A percentile compares a stretch with the other conserved stretches of the same genome.
Evolutionary conservation across 2,113 vertebrate species (phyloP).

Genomic region (Microcebus murinus): DNA sequence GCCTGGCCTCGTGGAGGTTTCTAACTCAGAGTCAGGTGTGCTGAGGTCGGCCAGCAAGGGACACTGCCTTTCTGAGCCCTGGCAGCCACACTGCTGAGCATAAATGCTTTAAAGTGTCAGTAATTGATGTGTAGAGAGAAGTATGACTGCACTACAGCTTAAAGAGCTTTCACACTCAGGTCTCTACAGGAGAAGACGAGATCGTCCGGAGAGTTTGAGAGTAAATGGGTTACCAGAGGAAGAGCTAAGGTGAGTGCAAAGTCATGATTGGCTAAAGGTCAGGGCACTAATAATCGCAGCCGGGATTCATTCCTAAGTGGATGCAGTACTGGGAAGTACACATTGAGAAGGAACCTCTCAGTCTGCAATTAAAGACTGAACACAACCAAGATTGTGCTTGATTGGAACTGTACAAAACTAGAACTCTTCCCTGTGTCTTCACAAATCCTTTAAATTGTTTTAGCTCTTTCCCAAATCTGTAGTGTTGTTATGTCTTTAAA

Average conservation of each 20-base stretch:
- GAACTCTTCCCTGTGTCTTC: neutral
- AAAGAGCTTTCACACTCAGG: constrained; percentile 95
- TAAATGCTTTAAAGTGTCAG: neutral
- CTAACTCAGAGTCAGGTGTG: constrained; percentile 84
- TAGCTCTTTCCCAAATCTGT: neutral
- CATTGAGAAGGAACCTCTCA: neutral
- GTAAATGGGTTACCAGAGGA: constrained; percentile 82
- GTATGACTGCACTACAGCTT: constrained; percentile 93
- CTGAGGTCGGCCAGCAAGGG: constrained; percentile 49
- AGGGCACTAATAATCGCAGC: neutral
- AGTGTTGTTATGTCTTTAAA: neutral
- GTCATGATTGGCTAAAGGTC: constrained; percentile 10
- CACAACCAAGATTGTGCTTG: neutral
- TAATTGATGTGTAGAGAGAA: constrained; percentile 71
- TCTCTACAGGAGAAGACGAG: constrained; percentile 94
- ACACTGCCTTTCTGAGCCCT: constrained; percentile 69
- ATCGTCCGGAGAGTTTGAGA: constrained; percentile 92
- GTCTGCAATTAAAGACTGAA: neutral
- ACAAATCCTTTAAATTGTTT: neutral
- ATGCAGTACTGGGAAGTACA: neutral
- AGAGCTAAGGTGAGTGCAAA: constrained; percentile 89
- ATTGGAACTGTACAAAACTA: neutral
- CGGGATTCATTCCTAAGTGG: neutral
- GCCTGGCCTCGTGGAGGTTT: constrained; percentile 70
- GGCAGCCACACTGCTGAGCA: constrained; percentile 65